phyloP scores from a whole-genome alignment of 2,888 invertebrate genomes.

The Tipula unca region DNA sequence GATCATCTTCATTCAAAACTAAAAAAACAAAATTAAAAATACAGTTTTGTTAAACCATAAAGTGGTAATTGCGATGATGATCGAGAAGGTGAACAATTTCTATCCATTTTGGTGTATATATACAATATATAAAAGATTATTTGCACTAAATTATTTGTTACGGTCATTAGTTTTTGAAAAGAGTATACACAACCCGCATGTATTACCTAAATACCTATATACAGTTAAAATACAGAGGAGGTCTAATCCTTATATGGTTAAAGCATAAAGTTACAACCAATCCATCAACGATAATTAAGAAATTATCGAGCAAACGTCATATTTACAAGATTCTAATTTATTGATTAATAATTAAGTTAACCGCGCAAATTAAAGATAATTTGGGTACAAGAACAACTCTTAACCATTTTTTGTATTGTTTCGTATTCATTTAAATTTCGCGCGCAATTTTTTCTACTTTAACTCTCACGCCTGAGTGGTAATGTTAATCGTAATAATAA shows the following conservation, averaged over 20 bases:
- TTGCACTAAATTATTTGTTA: not conserved
- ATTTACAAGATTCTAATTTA: not conserved
- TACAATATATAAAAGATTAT: not conserved
- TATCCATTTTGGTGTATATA: not conserved
- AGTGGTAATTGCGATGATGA: not conserved
- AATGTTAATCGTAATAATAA: not conserved
- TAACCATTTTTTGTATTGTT: not conserved
- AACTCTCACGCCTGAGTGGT: not conserved
- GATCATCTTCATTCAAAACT: not conserved
- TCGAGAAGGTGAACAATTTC: not conserved
- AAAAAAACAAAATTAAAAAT: not conserved
- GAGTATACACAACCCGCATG: not conserved
- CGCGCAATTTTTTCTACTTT: not conserved
- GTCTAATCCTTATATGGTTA: not conserved
- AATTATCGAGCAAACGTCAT: not conserved
- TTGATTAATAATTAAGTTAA: not conserved
- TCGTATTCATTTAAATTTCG: not conserved
- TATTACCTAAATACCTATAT: no score
- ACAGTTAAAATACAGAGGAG: not conserved
- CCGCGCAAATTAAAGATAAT: not conserved
- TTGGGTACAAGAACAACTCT: not conserved
- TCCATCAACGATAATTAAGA: constrained; percentile 2
- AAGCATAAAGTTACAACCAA: not conserved
- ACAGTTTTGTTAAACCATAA: not conserved
- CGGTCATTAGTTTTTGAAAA: not conserved